Evolutionary conservation across 1,140 invertebrate species (phyloP).

Genomic region (Acyrthosiphon pisum): DNA sequence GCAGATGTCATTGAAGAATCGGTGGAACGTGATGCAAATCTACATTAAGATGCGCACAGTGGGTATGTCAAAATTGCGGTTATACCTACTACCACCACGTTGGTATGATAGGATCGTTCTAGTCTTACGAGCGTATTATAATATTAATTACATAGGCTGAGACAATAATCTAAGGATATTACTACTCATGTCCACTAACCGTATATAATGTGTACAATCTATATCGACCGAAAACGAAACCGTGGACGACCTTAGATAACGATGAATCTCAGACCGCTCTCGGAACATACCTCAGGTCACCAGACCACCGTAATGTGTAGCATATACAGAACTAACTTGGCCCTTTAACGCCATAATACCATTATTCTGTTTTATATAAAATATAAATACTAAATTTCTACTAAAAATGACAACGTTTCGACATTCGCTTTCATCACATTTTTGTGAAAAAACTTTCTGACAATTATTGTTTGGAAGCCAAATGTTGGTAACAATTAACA

Average conservation of each 20-base stretch:
- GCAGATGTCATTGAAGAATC: background rate
- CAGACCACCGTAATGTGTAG: background rate
- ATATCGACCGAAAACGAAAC: background rate
- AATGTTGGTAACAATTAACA: too few relatives aligned
- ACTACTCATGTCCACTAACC: background rate
- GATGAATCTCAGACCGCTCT: background rate
- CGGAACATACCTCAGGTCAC: background rate
- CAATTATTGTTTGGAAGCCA: too few relatives aligned
- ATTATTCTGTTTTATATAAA: background rate
- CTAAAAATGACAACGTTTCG: too few relatives aligned
- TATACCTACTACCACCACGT: background rate
- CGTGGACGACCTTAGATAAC: background rate
- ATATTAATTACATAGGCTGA: background rate
- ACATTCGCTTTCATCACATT: too few relatives aligned
- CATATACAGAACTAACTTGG: background rate
- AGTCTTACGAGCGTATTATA: background rate
- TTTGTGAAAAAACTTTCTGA: too few relatives aligned
- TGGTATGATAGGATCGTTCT: background rate
- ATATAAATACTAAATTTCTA: too few relatives aligned
- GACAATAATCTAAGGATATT: slow-evolving; percentile 16
- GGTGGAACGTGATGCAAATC: background rate
- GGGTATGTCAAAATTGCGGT: background rate
- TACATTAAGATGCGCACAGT: background rate
- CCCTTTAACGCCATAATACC: background rate
- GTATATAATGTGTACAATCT: background rate